These are phyloP conservation scores for Keiferia lycopersicella DNA, from an alignment of 2,888 invertebrate genomes.

Conservation along the genomic window DNA sequence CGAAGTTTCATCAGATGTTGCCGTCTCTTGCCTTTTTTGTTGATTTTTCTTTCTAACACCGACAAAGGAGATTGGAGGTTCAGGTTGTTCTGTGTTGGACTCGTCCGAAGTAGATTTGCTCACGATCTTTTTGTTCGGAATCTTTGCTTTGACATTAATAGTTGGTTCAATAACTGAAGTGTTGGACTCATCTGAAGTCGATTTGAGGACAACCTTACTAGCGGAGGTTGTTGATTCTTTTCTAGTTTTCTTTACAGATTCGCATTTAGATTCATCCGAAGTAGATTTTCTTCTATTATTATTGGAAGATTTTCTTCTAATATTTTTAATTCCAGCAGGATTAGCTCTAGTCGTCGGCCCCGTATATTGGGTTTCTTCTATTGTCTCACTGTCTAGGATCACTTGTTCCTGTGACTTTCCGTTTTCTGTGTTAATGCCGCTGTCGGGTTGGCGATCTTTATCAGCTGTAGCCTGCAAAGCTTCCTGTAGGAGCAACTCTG, in stretches of 20 bases:
- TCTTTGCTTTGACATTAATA: slow-evolving; percentile 24
- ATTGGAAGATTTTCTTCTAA: slow-evolving; percentile 29
- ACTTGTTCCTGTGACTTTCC: slow-evolving; percentile 37
- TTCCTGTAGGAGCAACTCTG: slow-evolving; percentile 57
- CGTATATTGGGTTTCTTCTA: slow-evolving; percentile 43
- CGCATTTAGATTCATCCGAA: slow-evolving; percentile 61
- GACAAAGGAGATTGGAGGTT: slow-evolving; percentile 49
- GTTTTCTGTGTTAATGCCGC: slow-evolving; percentile 43
- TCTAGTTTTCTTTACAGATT: slow-evolving; percentile 52
- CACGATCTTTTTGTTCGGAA: slow-evolving; percentile 33
- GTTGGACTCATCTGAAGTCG: slow-evolving; percentile 60
- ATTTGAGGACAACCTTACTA: slow-evolving; percentile 39
- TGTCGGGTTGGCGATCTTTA: slow-evolving; percentile 39
- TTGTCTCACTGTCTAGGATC: slow-evolving; percentile 40
- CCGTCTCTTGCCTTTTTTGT: slow-evolving; percentile 26
- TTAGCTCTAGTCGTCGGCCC: not conserved
- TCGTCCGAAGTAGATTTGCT: slow-evolving; percentile 58
- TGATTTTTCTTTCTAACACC: slow-evolving; percentile 40
- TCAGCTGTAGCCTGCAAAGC: slow-evolving; percentile 43
- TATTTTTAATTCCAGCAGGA: not conserved
- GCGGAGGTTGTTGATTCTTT: not conserved
- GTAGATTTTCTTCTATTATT: slow-evolving; percentile 32
- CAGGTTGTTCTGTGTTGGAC: slow-evolving; percentile 57
- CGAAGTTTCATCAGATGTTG: slow-evolving; percentile 9
- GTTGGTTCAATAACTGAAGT: slow-evolving; percentile 46